phyloP scores from a whole-genome alignment of 37 sponge, comb jelly and placozoan genomes.

The Mnemiopsis leidyi region DNA sequence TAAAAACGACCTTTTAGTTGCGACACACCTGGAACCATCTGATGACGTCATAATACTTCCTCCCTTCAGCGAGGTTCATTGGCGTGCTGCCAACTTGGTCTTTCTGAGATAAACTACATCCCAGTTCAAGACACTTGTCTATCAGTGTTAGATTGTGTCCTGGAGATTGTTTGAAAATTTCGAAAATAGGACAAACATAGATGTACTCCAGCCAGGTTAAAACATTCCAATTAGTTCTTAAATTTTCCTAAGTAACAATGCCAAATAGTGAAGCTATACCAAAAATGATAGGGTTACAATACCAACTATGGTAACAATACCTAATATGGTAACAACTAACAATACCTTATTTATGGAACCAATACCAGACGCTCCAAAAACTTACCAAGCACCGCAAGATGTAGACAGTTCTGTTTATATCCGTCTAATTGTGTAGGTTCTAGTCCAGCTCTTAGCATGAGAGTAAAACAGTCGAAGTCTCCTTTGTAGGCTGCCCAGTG shows the following conservation, averaged over 20 bases:
- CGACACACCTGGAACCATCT: conserved; percentile 21
- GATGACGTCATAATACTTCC: conserved; percentile 27
- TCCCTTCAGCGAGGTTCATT: conserved; percentile 33
- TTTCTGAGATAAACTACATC: background rate
- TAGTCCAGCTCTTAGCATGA: background rate
- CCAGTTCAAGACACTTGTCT: conserved; percentile 46
- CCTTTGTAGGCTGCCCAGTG: conserved; percentile 48
- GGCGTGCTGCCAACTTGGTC: conserved; percentile 24
- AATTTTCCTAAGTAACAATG: no score
- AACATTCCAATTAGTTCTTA: no score
- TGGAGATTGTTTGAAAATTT: no score
- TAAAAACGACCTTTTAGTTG: no score
- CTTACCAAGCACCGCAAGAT: conserved; percentile 19
- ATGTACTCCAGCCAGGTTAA: no score
- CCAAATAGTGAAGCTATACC: no score
- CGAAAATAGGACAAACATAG: no score
- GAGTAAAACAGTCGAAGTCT: conserved; percentile 38
- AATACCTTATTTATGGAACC: no score
- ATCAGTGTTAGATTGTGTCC: conserved; percentile 45
- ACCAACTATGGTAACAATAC: no score
- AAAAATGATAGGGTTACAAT: no score
- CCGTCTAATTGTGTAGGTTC: conserved; percentile 29
- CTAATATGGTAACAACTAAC: no score
- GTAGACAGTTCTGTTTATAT: conserved; percentile 36
- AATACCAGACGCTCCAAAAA: no score